Evolutionary conservation across 1,140 invertebrate species (phyloP), one percentile per base, ranked within the genome.

Genomic region (Doryteuthis pealeii): DNA sequence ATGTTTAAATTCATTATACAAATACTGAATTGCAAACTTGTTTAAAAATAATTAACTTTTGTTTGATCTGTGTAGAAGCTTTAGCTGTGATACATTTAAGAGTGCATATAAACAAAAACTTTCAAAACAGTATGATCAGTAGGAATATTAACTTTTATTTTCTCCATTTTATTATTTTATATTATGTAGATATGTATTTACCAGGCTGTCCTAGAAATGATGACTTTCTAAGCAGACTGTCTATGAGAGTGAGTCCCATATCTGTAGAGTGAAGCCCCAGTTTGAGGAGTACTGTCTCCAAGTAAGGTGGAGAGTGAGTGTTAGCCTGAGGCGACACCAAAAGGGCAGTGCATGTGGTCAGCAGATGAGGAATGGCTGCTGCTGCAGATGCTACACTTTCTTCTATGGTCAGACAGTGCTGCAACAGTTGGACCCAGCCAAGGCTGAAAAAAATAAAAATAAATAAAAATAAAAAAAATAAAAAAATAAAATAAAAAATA

Each of bases 281-380:
- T 65, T 85, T 84, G 22, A 89, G 83, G 10, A 90, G 75, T 8
- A 89, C 87, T 10, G 84, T 78, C 72, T 89, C 86, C 43, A 89
- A 85, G 72, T 88, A 86, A 26, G 84, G 77, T 40, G 35, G 35
- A 3, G 82, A 77, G 71, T 88, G 88, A 4, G 87, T 78, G 70
- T 80, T 82, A 33, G 91, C 74, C 89, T 90, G 90, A 76, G 93
- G 92, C 14, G 93, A 91, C 43, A 94, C 87, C 4, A 95, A 85
- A 31, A 95, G 89, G 26, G 92, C 92, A 78, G 93, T 93, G 79
- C 92, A 93, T 1, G 93, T 91, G 82, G 92, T 91, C 2, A 94
- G 86, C 8, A 95, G 90, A 70, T 92, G 91, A 2, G 91, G 90
- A 43, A 92, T 92, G 2, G 89, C 87, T 22, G 92, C 90, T 10